A percentile compares a stretch with the other conserved stretches of the same genome.
Evolutionary conservation across 2,888 invertebrate species (phyloP).

Genomic region (Rhaphigaster nebulosa): DNA sequence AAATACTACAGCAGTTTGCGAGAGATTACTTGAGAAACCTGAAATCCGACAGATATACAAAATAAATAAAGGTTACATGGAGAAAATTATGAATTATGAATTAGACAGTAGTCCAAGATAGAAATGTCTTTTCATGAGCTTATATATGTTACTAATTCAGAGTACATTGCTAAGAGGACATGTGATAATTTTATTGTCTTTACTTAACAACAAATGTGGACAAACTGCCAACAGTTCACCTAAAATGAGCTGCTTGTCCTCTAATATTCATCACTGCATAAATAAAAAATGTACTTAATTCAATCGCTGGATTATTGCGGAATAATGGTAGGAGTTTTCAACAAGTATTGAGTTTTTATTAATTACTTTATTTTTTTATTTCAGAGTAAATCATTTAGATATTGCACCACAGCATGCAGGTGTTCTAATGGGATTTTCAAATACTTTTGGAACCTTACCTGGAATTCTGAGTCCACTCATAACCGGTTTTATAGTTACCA

Average conservation of each 20-base stretch:
- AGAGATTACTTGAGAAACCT: no score
- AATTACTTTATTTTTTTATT: slow-evolving; percentile 63
- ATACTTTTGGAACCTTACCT: slow-evolving; percentile 91
- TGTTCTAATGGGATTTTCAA: slow-evolving; percentile 91
- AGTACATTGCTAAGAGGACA: no score
- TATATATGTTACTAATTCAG: no score
- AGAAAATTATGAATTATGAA: no score
- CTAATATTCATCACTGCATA: not conserved
- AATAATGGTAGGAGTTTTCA: not conserved
- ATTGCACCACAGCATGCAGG: slow-evolving; percentile 93
- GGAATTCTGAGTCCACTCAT: slow-evolving; percentile 91
- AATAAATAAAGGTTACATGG: no score
- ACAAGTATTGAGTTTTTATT: not conserved
- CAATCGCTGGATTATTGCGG: not conserved
- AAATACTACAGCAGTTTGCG: no score
- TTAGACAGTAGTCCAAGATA: no score
- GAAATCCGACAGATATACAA: no score
- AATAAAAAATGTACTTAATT: slow-evolving; percentile 3
- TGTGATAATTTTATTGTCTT: not conserved
- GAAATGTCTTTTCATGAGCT: no score
- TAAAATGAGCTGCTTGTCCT: not conserved
- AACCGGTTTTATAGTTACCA: slow-evolving; percentile 82
- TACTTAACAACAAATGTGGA: not conserved
- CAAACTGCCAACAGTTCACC: not conserved
- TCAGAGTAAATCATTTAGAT: slow-evolving; percentile 82